phyloP scores from a whole-genome alignment of 2,888 invertebrate genomes.

The Epirrita christyi region DNA sequence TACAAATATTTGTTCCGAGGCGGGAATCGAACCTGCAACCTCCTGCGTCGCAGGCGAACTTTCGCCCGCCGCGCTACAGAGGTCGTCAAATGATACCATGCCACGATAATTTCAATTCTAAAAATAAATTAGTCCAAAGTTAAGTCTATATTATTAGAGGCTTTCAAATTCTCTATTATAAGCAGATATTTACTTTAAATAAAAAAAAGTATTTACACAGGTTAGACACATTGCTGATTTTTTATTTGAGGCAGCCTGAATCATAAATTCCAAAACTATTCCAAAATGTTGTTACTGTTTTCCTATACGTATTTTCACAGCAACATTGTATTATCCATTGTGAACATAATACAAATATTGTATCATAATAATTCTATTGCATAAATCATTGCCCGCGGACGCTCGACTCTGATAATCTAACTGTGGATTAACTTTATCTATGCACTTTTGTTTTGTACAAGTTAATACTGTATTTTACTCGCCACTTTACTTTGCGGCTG shows the following conservation, averaged over 20 bases:
- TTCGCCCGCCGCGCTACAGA: no score
- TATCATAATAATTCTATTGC: conserved; percentile 61
- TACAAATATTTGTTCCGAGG: no score
- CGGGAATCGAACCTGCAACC: no score
- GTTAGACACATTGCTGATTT: no score
- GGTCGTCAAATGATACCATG: no score
- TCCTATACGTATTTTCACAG: neutral
- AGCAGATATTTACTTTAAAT: no score
- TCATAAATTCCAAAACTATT: no score
- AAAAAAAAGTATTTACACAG: no score
- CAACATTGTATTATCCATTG: conserved; percentile 42
- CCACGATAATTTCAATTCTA: no score
- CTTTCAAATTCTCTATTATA: conserved; percentile 7
- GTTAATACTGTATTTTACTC: conserved; percentile 10
- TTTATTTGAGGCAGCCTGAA: no score
- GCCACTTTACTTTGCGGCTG: neutral
- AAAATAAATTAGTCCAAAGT: conserved; percentile 44
- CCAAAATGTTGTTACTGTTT: no score
- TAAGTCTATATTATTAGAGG: conserved; percentile 43
- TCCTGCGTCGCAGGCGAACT: no score
- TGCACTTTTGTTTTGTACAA: conserved; percentile 41
- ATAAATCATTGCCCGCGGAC: conserved; percentile 67
- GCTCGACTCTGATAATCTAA: conserved; percentile 63
- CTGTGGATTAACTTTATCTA: conserved; percentile 58
- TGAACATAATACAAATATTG: conserved; percentile 66